A percentile compares a stretch with the other conserved stretches of the same genome.
Evolutionary conservation across 2,113 vertebrate species (phyloP).

Genomic region (Garra rufa): DNA sequence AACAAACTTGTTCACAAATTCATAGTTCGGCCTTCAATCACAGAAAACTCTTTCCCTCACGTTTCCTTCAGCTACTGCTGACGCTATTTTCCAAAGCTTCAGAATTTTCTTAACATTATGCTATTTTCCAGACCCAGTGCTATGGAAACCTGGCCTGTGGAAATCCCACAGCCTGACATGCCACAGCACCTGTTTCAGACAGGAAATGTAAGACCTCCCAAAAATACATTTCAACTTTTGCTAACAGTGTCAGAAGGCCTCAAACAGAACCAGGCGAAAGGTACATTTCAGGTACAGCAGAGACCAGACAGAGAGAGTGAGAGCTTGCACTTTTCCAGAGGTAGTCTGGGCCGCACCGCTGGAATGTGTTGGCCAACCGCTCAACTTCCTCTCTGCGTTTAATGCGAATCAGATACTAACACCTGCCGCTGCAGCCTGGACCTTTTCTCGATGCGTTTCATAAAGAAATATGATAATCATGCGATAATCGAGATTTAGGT

Average conservation of each 20-base stretch:
- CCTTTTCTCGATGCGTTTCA: not conserved
- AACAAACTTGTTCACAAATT: not conserved
- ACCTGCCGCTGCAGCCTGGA: constrained; percentile 58
- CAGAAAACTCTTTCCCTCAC: not conserved
- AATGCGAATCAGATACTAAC: constrained; percentile 71
- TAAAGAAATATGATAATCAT: no score
- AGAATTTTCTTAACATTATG: not conserved
- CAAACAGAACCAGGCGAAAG: constrained; percentile 75
- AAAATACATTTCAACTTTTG: constrained; percentile 77
- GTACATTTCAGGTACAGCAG: constrained; percentile 68
- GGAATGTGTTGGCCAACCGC: constrained; percentile 75
- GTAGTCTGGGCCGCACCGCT: constrained; percentile 67
- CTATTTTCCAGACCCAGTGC: constrained; percentile 30
- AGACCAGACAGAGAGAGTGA: constrained; percentile 41
- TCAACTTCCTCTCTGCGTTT: constrained; percentile 70
- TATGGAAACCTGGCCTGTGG: constrained; percentile 42
- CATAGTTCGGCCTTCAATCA: not conserved
- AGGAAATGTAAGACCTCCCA: constrained; percentile 53
- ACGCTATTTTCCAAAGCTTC: constrained; percentile 14
- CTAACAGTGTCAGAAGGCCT: constrained; percentile 66
- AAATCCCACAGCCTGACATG: constrained; percentile 39
- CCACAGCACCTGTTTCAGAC: constrained; percentile 42
- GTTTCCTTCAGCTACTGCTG: not conserved
- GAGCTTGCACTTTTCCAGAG: constrained; percentile 71
- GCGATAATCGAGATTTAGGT: not conserved